Percentiles rank a stretch among this genome's conserved stretches.
Evolutionary conservation across 2,113 vertebrate species (phyloP).

Genomic region (Megaceryle maxima): DNA sequence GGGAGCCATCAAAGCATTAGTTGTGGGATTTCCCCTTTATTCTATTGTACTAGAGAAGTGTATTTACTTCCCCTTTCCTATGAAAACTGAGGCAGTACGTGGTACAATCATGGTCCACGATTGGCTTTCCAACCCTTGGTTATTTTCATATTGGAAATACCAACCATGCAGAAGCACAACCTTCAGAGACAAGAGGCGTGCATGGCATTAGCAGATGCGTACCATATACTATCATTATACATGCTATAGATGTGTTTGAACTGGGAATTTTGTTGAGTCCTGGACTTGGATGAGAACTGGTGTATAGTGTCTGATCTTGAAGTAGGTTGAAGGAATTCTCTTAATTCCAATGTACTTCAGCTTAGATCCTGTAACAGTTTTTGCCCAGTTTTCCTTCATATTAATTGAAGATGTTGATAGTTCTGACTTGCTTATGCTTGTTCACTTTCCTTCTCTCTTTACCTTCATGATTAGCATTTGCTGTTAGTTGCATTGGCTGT

Average conservation of each 20-base stretch:
- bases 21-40: background rate
- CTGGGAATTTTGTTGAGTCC: background rate
- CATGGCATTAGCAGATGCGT: accelerated
- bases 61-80: background rate
- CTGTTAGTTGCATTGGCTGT: background rate
- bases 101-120: too few relatives aligned
- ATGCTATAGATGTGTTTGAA: background rate
- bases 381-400: background rate
- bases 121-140: background rate
- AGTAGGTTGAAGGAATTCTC: background rate
- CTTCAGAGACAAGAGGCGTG: background rate
- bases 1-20: background rate
- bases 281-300: background rate
- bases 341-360: background rate
- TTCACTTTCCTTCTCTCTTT: background rate
- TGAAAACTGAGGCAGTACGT: background rate
- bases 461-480: background rate
- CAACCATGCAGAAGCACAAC: background rate
- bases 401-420: background rate
- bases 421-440: background rate
- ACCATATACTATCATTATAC: accelerated
- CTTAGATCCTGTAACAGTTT: background rate
- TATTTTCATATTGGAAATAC: background rate
- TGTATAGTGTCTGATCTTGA: background rate
- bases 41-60: background rate